phyloP scores from a whole-genome alignment of 2,113 vertebrate species.

The Spea multiplicata region DNA sequence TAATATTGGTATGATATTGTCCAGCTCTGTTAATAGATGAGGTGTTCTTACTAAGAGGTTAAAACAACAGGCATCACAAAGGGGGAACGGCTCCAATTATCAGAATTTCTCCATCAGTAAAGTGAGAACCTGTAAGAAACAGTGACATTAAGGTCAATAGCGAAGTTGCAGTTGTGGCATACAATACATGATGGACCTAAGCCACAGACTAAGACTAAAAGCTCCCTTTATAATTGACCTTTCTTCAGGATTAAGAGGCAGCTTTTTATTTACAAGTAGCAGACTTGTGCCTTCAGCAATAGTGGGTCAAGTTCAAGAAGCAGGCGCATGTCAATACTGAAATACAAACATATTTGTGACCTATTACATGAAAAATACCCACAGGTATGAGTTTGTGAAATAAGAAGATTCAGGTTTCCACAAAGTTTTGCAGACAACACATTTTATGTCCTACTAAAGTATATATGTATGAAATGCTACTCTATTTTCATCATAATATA shows the following conservation, averaged over 20 bases:
- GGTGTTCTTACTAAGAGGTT: constrained; percentile 6
- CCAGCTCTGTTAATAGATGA: constrained; percentile 7
- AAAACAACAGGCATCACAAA: background rate
- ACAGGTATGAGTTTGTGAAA: too few species aligned
- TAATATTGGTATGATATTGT: constrained; percentile 17
- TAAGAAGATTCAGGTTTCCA: too few species aligned
- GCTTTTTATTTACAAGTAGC: background rate
- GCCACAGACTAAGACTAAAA: too few species aligned
- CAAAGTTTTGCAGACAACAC: too few species aligned
- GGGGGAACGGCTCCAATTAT: background rate
- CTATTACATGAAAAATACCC: too few species aligned
- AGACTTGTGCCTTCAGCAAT: background rate
- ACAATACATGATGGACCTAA: too few species aligned
- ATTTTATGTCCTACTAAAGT: too few species aligned
- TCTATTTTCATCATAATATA: too few species aligned
- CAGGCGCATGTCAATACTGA: background rate
- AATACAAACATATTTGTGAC: too few species aligned
- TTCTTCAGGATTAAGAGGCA: background rate
- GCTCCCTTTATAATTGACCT: background rate
- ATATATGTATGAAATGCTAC: too few species aligned
- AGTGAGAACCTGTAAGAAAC: background rate
- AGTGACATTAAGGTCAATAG: too few species aligned
- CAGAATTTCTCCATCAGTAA: background rate
- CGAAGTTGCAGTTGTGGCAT: too few species aligned
- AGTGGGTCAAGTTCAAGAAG: background rate